Percentiles rank a stretch among this genome's conserved stretches.
Evolutionary conservation across 2,797 vertebrate genomes (phyloP).

Genomic region (Chaunax sp.): DNA sequence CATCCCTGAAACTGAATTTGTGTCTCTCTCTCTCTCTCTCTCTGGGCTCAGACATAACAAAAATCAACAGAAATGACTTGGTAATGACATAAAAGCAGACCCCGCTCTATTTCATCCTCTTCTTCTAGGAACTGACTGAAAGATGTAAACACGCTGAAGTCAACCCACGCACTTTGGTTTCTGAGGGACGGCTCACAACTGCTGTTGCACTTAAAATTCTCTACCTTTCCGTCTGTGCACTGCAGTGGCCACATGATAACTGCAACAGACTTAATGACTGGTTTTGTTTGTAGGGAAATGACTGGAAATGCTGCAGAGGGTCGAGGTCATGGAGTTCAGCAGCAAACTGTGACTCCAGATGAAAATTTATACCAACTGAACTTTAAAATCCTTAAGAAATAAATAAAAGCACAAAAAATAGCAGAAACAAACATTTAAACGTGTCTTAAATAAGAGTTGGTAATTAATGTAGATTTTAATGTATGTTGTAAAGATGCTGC

Average conservation of each 20-base stretch:
- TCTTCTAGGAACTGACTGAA: conserved; percentile 48
- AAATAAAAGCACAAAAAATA: too few relatives aligned
- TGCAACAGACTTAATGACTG: conserved; percentile 19
- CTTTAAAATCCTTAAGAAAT: too few relatives aligned
- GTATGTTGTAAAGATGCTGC: too few relatives aligned
- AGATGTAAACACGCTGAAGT: conserved; percentile 53
- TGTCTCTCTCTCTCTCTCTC: conserved; percentile 13
- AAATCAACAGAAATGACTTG: conserved; percentile 41
- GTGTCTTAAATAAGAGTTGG: too few relatives aligned
- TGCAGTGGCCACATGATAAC: conserved; percentile 31
- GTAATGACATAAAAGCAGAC: too few relatives aligned
- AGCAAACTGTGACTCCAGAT: too few relatives aligned
- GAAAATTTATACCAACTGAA: too few relatives aligned
- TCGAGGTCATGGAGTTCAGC: too few relatives aligned
- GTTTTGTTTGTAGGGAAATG: conserved; percentile 30
- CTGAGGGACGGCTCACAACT: conserved; percentile 44
- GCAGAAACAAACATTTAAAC: too few relatives aligned
- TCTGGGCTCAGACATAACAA: conserved; percentile 42
- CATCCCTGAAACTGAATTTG: too few relatives aligned
- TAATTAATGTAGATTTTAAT: too few relatives aligned
- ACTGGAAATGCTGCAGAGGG: too few relatives aligned
- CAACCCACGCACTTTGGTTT: conserved; percentile 62
- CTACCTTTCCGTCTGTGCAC: conserved; percentile 37
- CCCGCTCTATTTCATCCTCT: conserved; percentile 26
- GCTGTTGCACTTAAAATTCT: conserved; percentile 43